Percentiles rank a stretch among this genome's conserved stretches.
These are phyloP conservation scores for Ciconia boyciana DNA, from an alignment of 2,113 vertebrate species.

Conservation along the genomic window DNA sequence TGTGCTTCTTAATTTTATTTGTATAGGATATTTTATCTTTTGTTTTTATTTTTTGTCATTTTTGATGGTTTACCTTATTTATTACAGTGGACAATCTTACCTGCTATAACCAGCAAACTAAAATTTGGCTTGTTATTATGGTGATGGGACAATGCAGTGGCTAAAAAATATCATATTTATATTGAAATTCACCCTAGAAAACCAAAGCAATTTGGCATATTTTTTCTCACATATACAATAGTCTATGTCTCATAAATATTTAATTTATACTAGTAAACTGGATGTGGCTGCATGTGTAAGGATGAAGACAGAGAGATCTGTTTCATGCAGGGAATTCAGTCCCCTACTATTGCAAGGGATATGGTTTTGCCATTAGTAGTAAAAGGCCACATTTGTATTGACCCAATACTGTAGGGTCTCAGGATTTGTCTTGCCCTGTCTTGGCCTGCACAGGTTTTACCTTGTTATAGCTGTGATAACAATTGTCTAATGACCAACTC, in stretches of 20 bases:
- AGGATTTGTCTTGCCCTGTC: background rate
- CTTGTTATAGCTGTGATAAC: background rate
- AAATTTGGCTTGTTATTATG: background rate
- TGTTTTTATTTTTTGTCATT: background rate
- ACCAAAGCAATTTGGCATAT: background rate
- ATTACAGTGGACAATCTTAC: background rate
- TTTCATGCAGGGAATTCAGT: background rate
- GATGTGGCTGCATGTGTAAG: background rate
- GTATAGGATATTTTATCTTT: background rate
- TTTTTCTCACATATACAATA: background rate
- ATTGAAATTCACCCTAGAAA: background rate
- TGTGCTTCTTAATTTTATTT: background rate
- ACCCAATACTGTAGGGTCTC: rapidly evolving
- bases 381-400: background rate
- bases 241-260: background rate
- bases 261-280: background rate
- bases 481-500: background rate
- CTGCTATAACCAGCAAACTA: background rate
- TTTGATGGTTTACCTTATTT: background rate
- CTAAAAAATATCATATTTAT: background rate
- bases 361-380: background rate
- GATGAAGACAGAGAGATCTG: background rate
- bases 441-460: background rate
- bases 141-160: background rate
- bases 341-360: background rate